Evolutionary conservation across 37 sponge, comb jelly and placozoan genomes (phyloP).

Genomic region (Crambe crambe): DNA sequence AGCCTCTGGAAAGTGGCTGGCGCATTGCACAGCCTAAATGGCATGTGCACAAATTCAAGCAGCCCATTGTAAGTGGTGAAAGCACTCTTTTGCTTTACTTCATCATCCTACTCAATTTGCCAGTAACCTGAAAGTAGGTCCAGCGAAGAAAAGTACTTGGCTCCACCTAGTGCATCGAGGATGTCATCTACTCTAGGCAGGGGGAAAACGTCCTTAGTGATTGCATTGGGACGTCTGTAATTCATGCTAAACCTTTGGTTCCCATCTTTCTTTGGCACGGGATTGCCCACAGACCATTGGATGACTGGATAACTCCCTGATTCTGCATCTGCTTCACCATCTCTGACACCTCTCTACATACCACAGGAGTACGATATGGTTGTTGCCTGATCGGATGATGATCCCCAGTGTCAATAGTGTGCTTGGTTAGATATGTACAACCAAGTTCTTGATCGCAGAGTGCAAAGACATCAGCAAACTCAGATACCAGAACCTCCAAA

Average conservation of each 20-base stretch:
- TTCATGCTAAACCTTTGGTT: conserved; percentile 52
- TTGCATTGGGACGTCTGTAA: conserved; percentile 51
- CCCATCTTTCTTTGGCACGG: conserved; percentile 63
- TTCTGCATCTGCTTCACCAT: conserved; percentile 51
- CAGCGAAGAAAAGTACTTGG: background rate
- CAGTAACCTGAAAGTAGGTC: background rate
- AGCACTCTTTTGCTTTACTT: conserved; percentile 39
- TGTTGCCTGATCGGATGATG: conserved; percentile 47
- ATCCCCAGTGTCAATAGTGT: conserved; percentile 48
- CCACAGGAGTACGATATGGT: conserved; percentile 19
- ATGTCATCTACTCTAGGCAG: background rate
- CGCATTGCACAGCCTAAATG: too few relatives aligned
- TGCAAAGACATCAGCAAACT: conserved; percentile 35
- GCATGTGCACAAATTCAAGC: conserved; percentile 34
- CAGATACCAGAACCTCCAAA: background rate
- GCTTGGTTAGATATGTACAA: conserved; percentile 19
- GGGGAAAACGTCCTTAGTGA: conserved; percentile 64
- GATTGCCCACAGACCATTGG: conserved; percentile 54
- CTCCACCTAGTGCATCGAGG: background rate
- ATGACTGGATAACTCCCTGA: conserved; percentile 47
- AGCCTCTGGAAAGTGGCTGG: conserved; percentile 44
- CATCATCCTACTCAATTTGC: conserved; percentile 7
- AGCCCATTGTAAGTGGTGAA: conserved; percentile 38
- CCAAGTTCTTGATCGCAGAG: conserved; percentile 43
- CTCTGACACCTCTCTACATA: conserved; percentile 1